A percentile compares a stretch with the other conserved stretches of the same genome.
These are phyloP conservation scores for Girardinichthys multiradiatus DNA, from an alignment of 2,113 vertebrate genomes.

Conservation along the genomic window DNA sequence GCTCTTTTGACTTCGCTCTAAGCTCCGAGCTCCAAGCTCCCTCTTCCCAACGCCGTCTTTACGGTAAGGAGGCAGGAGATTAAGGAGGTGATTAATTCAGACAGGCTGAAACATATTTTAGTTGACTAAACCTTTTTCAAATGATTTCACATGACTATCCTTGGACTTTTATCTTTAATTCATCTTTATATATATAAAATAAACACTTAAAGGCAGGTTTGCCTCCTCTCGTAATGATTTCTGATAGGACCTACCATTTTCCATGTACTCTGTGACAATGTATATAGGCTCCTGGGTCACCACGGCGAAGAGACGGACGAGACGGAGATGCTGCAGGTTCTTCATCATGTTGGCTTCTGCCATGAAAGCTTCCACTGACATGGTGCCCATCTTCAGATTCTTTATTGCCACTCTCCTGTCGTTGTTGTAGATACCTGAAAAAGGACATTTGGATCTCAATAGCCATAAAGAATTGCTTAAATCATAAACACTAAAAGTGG, in stretches of 20 bases:
- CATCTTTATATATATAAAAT: too few species aligned
- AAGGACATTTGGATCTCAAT: neutral
- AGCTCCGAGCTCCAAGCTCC: neutral
- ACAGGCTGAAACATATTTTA: slow-evolving; percentile 52
- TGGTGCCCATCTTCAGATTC: slow-evolving; percentile 92
- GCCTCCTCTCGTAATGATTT: too few species aligned
- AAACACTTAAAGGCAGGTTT: too few species aligned
- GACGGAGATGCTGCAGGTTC: slow-evolving; percentile 87
- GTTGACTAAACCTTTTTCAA: slow-evolving; percentile 14
- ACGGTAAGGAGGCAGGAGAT: slow-evolving; percentile 11
- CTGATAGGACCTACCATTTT: slow-evolving; percentile 85
- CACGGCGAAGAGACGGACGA: slow-evolving; percentile 94
- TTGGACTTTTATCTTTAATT: neutral
- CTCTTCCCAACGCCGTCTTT: neutral
- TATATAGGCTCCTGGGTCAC: slow-evolving; percentile 97
- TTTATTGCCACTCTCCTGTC: slow-evolving; percentile 94
- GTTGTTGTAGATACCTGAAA: slow-evolving; percentile 89
- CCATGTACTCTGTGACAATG: slow-evolving; percentile 98
- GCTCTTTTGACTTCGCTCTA: slow-evolving; percentile 14
- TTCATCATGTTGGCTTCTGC: slow-evolving; percentile 99
- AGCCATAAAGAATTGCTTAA: neutral
- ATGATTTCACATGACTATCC: slow-evolving; percentile 10
- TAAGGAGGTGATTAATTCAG: slow-evolving; percentile 21
- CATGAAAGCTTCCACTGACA: slow-evolving; percentile 94
- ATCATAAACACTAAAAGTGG: neutral